Percentiles rank a stretch among this genome's conserved stretches.
Evolutionary conservation across 2,113 vertebrate species (phyloP).

Genomic region (Bos taurus): ARS-UCD2.0 NC_037346.1:16336501-16337000

Average conservation of each 20-base stretch:
- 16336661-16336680: not conserved
- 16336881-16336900: not conserved
- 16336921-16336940: no score
- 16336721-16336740: not conserved
- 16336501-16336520: not conserved
- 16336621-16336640: no score
- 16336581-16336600: not conserved
- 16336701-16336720: not conserved
- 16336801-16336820: not conserved
- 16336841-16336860: not conserved
- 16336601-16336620: not conserved
- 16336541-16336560: not conserved
- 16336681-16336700: not conserved
- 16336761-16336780: not conserved
- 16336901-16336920: not conserved
- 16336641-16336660: rapidly evolving
- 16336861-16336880: not conserved
- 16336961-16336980: not conserved
- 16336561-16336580: not conserved
- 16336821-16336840: not conserved
- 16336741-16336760: not conserved
- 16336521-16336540: not conserved
- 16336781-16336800: not conserved
- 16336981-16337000: not conserved
- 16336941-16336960: not conserved